Base-by-base conservation (phyloP, 2,797 vertebrate genomes). In the Parauchenoglanis ngamensis region DNA sequence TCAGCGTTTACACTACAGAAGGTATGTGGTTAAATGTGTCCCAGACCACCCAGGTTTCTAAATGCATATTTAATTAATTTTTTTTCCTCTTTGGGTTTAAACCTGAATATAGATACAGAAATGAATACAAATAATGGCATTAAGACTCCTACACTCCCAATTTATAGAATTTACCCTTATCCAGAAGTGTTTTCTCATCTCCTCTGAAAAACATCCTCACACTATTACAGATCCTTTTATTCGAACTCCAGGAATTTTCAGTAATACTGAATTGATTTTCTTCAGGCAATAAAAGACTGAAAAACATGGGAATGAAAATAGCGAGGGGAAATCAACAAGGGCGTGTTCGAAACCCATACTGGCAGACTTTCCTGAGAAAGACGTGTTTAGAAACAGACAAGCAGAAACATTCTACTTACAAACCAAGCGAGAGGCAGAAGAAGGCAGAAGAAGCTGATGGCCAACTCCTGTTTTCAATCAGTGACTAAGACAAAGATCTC, bases 401-500 rank as follows among this genome's bases (percentile, higher is more conserved):
- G 46, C 28, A 2, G 85, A 68, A 57, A 65, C 31, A 68, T 12
- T 46, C 46, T 54, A 4, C 59, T 56, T 56, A 28, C 7, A 83
- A 87, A 28, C 4, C 13, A 10, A n/a, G 40, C 13, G 7, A n/a
- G 15, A 28, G n/a, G 56, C 21, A 65, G 23, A 65, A 56, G 70
- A 7, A 31, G 57, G 21, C 35, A 59, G 23, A 15, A 46, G 21
- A 13, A 40, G n/a, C 44, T 68, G 72, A 52, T 46, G 31, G 7
- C 75, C 52, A 40, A 68, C 61, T 70, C 73, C 82, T 70, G 73
- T 23, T 87, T 83, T 77, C 46, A 83, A 67, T 83, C 72, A 87
- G 86, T 68, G 86, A 81, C 72, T 79, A 73, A 67, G n/a, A 75
- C 80, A 85, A 85, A 88, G 65, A 46, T 65, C 44, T 85, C 75